phyloP scores from a whole-genome alignment of 2,888 invertebrate species.

The Drosophila suboccidentalis region DNA sequence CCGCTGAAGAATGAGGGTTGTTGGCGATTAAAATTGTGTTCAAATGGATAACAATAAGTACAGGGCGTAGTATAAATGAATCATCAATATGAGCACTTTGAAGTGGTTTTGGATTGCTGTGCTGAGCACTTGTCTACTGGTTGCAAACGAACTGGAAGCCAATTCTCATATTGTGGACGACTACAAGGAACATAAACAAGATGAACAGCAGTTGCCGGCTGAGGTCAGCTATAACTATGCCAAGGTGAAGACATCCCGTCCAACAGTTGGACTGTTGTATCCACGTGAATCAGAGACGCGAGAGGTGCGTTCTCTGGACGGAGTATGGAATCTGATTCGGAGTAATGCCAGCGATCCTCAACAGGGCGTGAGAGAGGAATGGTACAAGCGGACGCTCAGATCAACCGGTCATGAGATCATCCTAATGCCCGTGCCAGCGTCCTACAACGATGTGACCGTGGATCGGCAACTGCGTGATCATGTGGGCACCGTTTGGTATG shows the following conservation, averaged over 20 bases:
- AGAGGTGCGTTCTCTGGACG: constrained; percentile 92
- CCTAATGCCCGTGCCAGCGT: constrained; percentile 97
- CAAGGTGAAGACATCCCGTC: constrained; percentile 35
- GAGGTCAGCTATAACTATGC: constrained; percentile 30
- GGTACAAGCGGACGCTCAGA: constrained; percentile 90
- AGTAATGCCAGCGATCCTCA: constrained; percentile 89
- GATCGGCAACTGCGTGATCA: constrained; percentile 92
- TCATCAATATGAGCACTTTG: constrained; percentile 12
- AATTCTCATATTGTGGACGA: background rate
- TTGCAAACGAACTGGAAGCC: background rate
- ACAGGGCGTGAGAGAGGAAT: constrained; percentile 90
- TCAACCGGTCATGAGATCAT: constrained; percentile 88
- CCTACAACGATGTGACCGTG: constrained; percentile 97
- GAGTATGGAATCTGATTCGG: constrained; percentile 96
- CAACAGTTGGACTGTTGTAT: constrained; percentile 82
- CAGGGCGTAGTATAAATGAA: background rate
- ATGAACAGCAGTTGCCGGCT: background rate
- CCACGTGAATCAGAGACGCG: constrained; percentile 92
- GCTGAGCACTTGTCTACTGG: background rate
- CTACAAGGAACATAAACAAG: background rate
- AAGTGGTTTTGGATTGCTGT: background rate
- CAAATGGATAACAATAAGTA: background rate
- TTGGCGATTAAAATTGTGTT: background rate
- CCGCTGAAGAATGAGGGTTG: background rate
- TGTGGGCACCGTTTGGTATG: constrained; percentile 98